Evolutionary conservation across 1,140 invertebrate genomes (phyloP), one percentile per base, ranked within the genome.

Genomic region (Patella vulgata): DNA sequence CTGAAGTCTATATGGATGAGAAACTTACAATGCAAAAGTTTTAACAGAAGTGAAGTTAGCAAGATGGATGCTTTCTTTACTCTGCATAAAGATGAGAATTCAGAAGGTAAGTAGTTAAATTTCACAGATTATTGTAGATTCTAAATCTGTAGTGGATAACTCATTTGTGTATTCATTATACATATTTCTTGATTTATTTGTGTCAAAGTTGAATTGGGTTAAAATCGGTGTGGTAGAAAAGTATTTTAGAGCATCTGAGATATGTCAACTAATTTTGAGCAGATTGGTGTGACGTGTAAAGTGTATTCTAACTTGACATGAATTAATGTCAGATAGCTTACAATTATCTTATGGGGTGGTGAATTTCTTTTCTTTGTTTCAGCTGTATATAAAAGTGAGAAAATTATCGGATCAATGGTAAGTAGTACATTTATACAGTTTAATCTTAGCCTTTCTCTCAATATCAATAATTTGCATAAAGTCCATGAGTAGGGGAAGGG

Each of bases 371-470:
- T 48, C 64, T 55, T 47, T 53, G 43, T 73, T 77, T 40, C 91
- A 54, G 92, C 93, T 17, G 91, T 96, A 70, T 96, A 94, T 77
- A 93, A 90, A 3, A 96, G 93, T 82, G 93, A 95, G 80, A 88
- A 88, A 70, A 77, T 80, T 23, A 65, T 63, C 36, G 78, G 77
- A 11, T 82, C 80, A 36, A 85, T 93, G 59, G 87, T 88, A 58
- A 90, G 89, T 66, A 81, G 33, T 36, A n/a, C n/a, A n/a, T n/a
- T n/a, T n/a, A n/a, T n/a, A n/a, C n/a, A n/a, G n/a, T n/a, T n/a
- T n/a, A n/a, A n/a, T n/a, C n/a, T n/a, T n/a, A n/a, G n/a, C n/a
- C n/a, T n/a, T n/a, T n/a, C n/a, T n/a, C n/a, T n/a, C n/a, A n/a
- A n/a, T n/a, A n/a, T n/a, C n/a, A n/a, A n/a, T n/a, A n/a, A n/a